Evolutionary conservation across 2,888 invertebrate species (phyloP), one percentile per base, ranked within the genome.

Genomic region (Scaptomyza parva): DNA sequence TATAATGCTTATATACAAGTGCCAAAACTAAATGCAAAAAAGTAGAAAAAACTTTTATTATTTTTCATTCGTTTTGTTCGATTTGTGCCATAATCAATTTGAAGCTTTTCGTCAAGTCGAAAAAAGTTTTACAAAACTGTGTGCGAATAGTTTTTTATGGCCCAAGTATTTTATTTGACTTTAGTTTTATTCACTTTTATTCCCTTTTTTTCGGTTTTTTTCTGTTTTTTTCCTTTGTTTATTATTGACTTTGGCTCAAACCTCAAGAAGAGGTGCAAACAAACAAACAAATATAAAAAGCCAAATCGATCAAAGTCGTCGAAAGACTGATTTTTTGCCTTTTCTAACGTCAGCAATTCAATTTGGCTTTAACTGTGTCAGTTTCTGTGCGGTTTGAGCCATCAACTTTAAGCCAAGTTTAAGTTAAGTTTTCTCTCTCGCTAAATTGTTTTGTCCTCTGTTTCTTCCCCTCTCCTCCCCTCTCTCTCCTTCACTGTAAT

Each of bases 1-100:
- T 80, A 86, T n/a, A n/a, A 83, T 72, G 55, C 43, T 24, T 48
- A 70, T 58, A 30, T 52, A 39, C 28, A 63, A 9, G 26, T 26
- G 26, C 26, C 26, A 18, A 12, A 30, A 6, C 18, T 47, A 70
- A 69, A 40, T 2, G 5, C 28, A 26, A 28, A 20, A 20, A 20
- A 30, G n/a, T 12, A 26, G 7, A 26, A 55, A n/a, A n/a, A n/a
- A n/a, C n/a, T 62, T 71, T 72, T 62, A 69, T 62, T 22, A 9
- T 18, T 3, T 1, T 11, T 0, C 30, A 30, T 14, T 24, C 4
- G 12, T 12, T 28, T 24, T 26, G 12, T 47, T 41, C 14, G 14
- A 47, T 41, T n/a, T n/a, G n/a, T n/a, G n/a, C 33, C 24, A 45
- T 45, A 43, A 37, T 57, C 59, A 61, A 37, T 26, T 53, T 43